A percentile compares a stretch with the other conserved stretches of the same genome.
Evolutionary conservation across 1,140 invertebrate species (phyloP).

Genomic region (Goniozus legneri): DNA sequence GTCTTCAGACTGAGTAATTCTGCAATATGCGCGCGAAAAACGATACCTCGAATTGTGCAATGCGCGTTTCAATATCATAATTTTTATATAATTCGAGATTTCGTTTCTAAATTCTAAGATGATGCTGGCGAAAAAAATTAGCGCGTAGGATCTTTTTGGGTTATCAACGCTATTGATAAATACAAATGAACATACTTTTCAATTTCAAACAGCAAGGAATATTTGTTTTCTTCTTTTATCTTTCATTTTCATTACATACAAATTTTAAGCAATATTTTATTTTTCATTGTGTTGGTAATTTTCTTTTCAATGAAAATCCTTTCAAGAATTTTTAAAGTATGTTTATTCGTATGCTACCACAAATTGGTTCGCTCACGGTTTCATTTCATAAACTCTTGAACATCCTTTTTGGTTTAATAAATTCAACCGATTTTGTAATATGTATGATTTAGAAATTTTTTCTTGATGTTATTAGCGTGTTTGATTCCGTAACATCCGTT

Average conservation of each 20-base stretch:
- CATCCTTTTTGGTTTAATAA: no score
- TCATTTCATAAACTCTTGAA: conserved; percentile 32
- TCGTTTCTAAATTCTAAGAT: conserved; percentile 13
- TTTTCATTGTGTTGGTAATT: conserved; percentile 4
- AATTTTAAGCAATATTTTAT: no score
- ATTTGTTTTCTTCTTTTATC: no score
- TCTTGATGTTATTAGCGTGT: no score
- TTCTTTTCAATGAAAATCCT: no score
- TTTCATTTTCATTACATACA: no score
- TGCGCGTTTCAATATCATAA: conserved; percentile 2
- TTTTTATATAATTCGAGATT: conserved; percentile 18
- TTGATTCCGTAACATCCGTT: no score
- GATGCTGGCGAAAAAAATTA: conserved; percentile 16
- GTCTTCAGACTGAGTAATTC: conserved; percentile 48
- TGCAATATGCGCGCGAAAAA: conserved; percentile 36
- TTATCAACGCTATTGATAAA: no score
- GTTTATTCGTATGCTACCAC: conserved; percentile 11
- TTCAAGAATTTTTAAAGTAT: no score
- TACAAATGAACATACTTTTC: conserved; percentile 23
- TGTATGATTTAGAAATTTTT: no score
- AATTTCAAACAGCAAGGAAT: no score
- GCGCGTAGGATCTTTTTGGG: conserved; percentile 27
- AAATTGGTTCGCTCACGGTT: conserved; percentile 18
- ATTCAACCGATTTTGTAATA: no score
- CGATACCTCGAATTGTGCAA: conserved; percentile 21